phyloP scores from a whole-genome alignment of 2,888 invertebrate genomes.

The Xylocampa areola region DNA sequence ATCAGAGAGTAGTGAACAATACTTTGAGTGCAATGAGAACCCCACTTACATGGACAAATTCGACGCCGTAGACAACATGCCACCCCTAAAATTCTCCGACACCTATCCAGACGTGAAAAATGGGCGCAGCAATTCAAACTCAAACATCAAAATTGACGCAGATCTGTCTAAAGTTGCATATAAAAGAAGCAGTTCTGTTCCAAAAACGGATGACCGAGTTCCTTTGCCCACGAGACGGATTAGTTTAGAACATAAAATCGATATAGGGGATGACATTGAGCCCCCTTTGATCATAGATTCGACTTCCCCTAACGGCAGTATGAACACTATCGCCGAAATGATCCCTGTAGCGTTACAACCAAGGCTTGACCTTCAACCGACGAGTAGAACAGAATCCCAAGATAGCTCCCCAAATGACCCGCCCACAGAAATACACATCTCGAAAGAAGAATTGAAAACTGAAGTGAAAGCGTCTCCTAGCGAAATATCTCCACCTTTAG shows the following conservation, averaged over 20 bases:
- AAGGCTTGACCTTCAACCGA: conserved; percentile 75
- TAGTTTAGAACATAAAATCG: conserved; percentile 86
- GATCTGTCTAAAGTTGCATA: conserved; percentile 83
- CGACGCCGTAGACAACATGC: conserved; percentile 75
- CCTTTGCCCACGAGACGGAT: conserved; percentile 78
- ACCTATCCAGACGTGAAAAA: conserved; percentile 71
- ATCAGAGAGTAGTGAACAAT: conserved; percentile 88
- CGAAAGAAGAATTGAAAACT: conserved; percentile 73
- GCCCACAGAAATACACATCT: conserved; percentile 84
- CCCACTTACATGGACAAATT: conserved; percentile 76
- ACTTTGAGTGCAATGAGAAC: conserved; percentile 84
- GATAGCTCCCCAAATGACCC: conserved; percentile 84
- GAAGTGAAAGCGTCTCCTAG: conserved; percentile 84
- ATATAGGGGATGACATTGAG: conserved; percentile 86
- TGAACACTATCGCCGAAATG: conserved; percentile 86
- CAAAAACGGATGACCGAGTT: conserved; percentile 80
- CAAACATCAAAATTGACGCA: conserved; percentile 74
- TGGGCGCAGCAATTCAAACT: conserved; percentile 67
- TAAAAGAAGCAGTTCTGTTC: conserved; percentile 83
- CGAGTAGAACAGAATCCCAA: conserved; percentile 79
- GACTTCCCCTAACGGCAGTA: conserved; percentile 81
- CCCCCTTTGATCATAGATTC: conserved; percentile 86
- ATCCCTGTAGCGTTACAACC: conserved; percentile 84
- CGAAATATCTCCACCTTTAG: conserved; percentile 84
- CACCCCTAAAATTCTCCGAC: conserved; percentile 76